Evolutionary conservation across 2,113 vertebrate species (phyloP).

Genomic region (Centropristis striata): DNA sequence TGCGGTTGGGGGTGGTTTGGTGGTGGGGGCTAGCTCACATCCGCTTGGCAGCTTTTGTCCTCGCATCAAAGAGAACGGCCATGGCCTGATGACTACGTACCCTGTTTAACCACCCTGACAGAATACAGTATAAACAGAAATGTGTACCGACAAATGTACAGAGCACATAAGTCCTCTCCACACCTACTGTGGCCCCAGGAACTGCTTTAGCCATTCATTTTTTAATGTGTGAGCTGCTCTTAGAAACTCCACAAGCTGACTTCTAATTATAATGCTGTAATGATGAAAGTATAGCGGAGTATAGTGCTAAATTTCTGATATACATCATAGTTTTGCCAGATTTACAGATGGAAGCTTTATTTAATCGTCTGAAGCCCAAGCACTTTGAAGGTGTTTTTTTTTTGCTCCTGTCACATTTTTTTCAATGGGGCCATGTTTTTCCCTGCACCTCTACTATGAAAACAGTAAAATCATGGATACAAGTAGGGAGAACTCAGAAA

Average conservation of each 20-base stretch:
- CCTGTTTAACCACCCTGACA: constrained; percentile 57
- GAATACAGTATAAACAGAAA: constrained; percentile 44
- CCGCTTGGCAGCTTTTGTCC: constrained; percentile 71
- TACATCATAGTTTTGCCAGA: neutral
- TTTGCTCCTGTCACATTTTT: too few species aligned
- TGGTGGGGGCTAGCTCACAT: constrained; percentile 61
- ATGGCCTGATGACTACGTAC: constrained; percentile 51
- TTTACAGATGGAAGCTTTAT: neutral
- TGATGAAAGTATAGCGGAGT: too few species aligned
- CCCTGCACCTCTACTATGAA: too few species aligned
- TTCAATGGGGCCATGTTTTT: too few species aligned
- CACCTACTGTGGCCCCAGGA: neutral
- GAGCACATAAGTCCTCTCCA: neutral
- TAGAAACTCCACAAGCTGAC: neutral
- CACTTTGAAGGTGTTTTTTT: neutral
- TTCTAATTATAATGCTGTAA: neutral
- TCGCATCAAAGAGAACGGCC: constrained; percentile 65
- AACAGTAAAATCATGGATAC: too few species aligned
- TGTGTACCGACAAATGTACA: constrained; percentile 31
- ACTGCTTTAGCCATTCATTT: neutral
- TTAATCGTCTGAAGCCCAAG: neutral
- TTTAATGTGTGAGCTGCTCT: neutral
- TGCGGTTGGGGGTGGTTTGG: constrained; percentile 14
- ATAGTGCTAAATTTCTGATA: neutral
- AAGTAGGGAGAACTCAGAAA: too few species aligned